Conservation (phyloP, 2,797 vertebrate species). For the Centropyge bicolor region DNA sequence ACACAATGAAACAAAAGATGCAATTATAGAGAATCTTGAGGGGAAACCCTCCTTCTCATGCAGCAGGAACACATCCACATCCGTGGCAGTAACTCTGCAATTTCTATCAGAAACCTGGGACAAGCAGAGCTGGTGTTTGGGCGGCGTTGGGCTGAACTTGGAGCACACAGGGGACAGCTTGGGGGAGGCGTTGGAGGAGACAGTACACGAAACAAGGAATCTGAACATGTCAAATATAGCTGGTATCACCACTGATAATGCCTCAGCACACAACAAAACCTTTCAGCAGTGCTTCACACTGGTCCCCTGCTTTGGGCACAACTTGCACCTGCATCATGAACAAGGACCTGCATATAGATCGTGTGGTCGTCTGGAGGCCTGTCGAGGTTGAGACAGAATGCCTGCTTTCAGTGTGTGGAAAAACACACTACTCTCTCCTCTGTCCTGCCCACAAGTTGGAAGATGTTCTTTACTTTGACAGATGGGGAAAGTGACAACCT, state of each 20-base stretch:
- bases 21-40: not conserved
- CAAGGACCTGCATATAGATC: not conserved
- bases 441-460: not conserved
- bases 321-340: not conserved
- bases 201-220: not conserved
- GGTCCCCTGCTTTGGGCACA: not conserved
- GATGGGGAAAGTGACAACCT: not conserved
- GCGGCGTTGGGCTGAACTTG: not conserved
- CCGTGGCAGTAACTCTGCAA: not conserved
- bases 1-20: not conserved
- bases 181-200: not conserved
- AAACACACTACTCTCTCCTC: not conserved
- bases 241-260: not conserved
- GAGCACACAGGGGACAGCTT: not conserved
- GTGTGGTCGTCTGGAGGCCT: not conserved
- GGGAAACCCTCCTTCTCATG: not conserved
- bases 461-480: not conserved
- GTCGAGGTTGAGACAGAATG: not conserved
- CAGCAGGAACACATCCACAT: not conserved
- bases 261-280: not conserved
- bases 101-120: not conserved
- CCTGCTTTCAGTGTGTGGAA: not conserved
- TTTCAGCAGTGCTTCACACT: not conserved
- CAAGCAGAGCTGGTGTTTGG: not conserved
- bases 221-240: not conserved